Percentiles rank a stretch among this genome's conserved stretches.
Conservation (phyloP, 1,140 invertebrate species). For the Temnothorax longispinosus region DNA sequence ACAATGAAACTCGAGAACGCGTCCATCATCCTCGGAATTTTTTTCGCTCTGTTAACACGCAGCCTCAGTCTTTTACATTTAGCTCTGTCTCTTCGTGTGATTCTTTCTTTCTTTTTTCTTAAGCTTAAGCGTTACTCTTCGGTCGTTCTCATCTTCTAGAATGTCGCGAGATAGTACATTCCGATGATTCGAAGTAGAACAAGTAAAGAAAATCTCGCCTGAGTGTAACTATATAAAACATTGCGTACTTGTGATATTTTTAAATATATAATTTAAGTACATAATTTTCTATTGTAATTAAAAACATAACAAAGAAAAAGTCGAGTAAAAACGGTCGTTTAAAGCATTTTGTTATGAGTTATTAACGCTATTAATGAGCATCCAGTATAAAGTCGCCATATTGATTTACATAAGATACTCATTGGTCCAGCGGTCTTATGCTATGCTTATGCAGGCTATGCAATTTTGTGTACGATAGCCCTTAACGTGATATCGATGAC, state of each 20-base stretch:
- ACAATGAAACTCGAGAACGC: conserved; percentile 7
- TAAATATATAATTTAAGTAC: not conserved
- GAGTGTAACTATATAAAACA: not conserved
- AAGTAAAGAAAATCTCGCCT: not conserved
- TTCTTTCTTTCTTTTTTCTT: not conserved
- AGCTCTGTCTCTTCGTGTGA: not conserved
- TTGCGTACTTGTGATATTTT: not conserved
- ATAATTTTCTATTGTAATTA: conserved; percentile 4
- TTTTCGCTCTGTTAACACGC: conserved; percentile 38
- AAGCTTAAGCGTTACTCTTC: not conserved
- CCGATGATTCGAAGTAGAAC: not conserved
- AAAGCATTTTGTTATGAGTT: not conserved
- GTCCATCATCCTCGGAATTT: not conserved
- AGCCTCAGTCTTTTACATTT: conserved; percentile 23
- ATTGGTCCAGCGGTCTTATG: too few species aligned
- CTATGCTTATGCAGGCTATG: too few species aligned
- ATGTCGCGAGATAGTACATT: not conserved
- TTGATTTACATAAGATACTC: too few species aligned
- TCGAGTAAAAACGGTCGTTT: not conserved
- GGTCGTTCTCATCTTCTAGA: not conserved
- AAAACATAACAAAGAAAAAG: not conserved
- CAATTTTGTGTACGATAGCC: too few species aligned
- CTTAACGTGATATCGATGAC: too few species aligned
- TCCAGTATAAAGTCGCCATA: too few species aligned
- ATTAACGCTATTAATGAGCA: too few species aligned